Percentiles rank a stretch among this genome's conserved stretches.
These are phyloP conservation scores for Neopelma chrysocephalum DNA, from an alignment of 2,797 vertebrate genomes.

Conservation along the genomic window DNA sequence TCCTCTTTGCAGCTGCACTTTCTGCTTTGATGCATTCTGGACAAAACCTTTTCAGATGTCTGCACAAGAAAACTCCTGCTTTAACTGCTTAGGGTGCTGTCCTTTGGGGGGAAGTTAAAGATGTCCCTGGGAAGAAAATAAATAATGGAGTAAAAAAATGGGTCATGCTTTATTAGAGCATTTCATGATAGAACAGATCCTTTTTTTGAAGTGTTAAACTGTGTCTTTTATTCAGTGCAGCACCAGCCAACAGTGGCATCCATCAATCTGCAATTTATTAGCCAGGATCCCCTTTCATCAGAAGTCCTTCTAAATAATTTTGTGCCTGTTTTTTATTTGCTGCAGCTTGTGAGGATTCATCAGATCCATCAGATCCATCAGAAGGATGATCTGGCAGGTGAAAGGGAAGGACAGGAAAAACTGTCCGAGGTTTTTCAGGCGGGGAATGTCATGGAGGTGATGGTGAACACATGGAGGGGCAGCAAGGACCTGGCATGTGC, in stretches of 20 bases:
- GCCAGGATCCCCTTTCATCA: not conserved
- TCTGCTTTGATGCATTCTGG: not conserved
- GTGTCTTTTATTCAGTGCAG: not conserved
- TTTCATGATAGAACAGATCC: not conserved
- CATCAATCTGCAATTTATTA: constrained; percentile 1
- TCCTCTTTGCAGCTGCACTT: not conserved
- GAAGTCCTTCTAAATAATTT: not conserved
- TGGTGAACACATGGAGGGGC: accelerated
- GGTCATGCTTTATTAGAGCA: not conserved
- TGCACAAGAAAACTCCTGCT: not conserved
- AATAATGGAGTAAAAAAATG: constrained; percentile 25
- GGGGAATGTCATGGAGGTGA: not conserved
- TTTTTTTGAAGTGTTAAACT: constrained; percentile 25
- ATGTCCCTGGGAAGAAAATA: constrained; percentile 13
- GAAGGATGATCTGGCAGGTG: not conserved
- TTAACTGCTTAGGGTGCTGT: not conserved
- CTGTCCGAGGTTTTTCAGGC: not conserved
- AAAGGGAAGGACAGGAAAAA: not conserved
- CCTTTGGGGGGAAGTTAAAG: not conserved
- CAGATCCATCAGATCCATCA: not conserved
- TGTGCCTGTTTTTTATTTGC: constrained; percentile 31
- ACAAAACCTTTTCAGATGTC: not conserved
- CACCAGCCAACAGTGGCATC: not conserved
- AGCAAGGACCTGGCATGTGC: accelerated
- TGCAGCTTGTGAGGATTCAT: not conserved